Conservation (phyloP, 2,113 vertebrate genomes). For the Bujurquina vittata region DNA sequence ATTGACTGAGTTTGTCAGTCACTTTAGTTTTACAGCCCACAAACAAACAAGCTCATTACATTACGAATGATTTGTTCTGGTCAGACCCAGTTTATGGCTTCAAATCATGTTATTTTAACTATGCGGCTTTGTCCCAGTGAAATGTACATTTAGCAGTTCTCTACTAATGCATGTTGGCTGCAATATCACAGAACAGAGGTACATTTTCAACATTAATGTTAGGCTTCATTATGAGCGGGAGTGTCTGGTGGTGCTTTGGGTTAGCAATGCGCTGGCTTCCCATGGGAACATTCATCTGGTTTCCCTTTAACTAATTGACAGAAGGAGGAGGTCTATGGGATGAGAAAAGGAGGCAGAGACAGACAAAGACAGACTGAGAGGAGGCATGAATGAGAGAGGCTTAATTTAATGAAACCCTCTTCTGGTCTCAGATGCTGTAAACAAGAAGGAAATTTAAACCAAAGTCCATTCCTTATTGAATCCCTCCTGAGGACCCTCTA, state of each 20-base stretch:
- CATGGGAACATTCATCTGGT: constrained; percentile 65
- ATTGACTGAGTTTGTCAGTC: constrained; percentile 43
- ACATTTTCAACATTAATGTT: constrained; percentile 23
- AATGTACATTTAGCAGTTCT: constrained; percentile 30
- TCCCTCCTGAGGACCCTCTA: constrained; percentile 37
- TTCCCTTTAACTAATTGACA: constrained; percentile 68
- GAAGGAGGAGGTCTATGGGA: constrained; percentile 49
- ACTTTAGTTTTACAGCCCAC: constrained; percentile 39
- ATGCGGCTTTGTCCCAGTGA: constrained; percentile 14
- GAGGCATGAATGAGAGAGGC: constrained; percentile 44
- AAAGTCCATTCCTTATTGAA: constrained; percentile 37
- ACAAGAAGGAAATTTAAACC: constrained; percentile 63
- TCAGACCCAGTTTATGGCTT: constrained; percentile 50
- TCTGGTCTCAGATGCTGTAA: constrained; percentile 58
- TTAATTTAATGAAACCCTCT: constrained; percentile 76
- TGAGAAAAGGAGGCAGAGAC: constrained; percentile 39
- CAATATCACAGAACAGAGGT: constrained; percentile 15
- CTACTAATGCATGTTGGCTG: constrained; percentile 20
- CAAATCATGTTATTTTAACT: constrained; percentile 51
- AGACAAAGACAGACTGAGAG: constrained; percentile 58
- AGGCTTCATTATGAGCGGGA: not conserved
- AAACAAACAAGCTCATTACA: constrained; percentile 53
- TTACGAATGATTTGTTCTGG: constrained; percentile 51
- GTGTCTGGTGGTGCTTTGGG: not conserved
- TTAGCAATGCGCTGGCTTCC: constrained; percentile 48